Evolutionary conservation across 2,797 vertebrate genomes (phyloP).

Genomic region (Falco rusticolus): DNA sequence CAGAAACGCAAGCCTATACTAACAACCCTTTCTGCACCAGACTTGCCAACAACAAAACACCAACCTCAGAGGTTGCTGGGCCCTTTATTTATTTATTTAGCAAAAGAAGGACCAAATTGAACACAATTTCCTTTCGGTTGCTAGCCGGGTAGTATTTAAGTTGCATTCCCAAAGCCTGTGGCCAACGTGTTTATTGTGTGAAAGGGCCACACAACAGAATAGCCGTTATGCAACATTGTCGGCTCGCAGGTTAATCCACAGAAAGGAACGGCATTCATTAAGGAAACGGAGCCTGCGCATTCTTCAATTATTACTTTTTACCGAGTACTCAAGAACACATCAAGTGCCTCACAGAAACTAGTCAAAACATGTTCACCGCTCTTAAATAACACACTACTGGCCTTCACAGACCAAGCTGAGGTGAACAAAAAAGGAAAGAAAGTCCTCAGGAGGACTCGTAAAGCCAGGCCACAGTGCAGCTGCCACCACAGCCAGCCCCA

Average conservation of each 20-base stretch:
- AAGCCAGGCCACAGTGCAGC: background rate
- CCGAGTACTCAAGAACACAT: background rate
- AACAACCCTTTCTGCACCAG: background rate
- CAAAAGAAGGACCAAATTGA: background rate
- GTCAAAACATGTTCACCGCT: constrained; percentile 24
- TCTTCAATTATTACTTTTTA: background rate
- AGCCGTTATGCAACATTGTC: background rate
- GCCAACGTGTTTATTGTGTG: background rate
- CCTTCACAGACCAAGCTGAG: background rate
- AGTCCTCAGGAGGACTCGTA: background rate
- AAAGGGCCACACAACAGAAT: background rate
- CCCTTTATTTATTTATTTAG: background rate
- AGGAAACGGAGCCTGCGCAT: background rate
- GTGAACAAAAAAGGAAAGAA: constrained; percentile 3
- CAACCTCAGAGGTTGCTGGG: background rate
- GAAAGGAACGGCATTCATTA: background rate
- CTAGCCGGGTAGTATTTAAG: background rate
- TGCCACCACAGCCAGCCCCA: background rate
- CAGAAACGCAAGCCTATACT: constrained; percentile 6
- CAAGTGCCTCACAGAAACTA: constrained; percentile 19
- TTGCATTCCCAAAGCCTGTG: background rate
- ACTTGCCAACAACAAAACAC: background rate
- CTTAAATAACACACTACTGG: background rate
- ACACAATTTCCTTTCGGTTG: background rate
- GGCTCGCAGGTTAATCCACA: background rate